Evolutionary conservation across 2,888 invertebrate species (phyloP).

Genomic region (Aspidapion aeneum): DNA sequence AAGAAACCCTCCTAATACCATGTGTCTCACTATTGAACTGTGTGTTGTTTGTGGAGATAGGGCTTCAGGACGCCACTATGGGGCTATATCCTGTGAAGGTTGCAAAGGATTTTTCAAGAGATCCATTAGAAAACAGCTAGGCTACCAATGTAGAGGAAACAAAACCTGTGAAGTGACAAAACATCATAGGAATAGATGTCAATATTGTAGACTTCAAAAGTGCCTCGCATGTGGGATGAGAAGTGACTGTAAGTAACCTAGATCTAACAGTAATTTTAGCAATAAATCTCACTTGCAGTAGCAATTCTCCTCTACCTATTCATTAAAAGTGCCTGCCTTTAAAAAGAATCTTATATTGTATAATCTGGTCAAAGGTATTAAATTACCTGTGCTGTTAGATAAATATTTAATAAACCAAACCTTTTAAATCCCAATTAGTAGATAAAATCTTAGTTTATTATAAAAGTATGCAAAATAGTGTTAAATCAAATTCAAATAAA

Average conservation of each 20-base stretch:
- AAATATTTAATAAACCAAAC: no score
- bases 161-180: slow-evolving; percentile 98
- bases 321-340: no score
- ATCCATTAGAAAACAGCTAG: slow-evolving; percentile 71
- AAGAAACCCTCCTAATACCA: slow-evolving; percentile 42
- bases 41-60: slow-evolving; percentile 96
- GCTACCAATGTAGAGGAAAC: slow-evolving; percentile 93
- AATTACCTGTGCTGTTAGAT: no score
- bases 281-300: no score
- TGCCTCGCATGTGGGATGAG: slow-evolving; percentile 98
- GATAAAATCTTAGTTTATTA: no score
- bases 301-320: no score
- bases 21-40: slow-evolving; percentile 71
- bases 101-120: slow-evolving; percentile 32
- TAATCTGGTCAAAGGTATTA: no score
- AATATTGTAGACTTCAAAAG: slow-evolving; percentile 97
- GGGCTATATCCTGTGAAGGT: slow-evolving; percentile 78
- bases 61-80: slow-evolving; percentile 94
- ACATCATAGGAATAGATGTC: slow-evolving; percentile 96
- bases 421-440: no score
- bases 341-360: no score
- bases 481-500: no score
- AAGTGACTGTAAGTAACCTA: slow-evolving; percentile 86
- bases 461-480: no score
- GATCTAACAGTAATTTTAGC: no score